Base-by-base conservation (phyloP, 2,797 vertebrate genomes). In the Lophotriccus pileatus region DNA sequence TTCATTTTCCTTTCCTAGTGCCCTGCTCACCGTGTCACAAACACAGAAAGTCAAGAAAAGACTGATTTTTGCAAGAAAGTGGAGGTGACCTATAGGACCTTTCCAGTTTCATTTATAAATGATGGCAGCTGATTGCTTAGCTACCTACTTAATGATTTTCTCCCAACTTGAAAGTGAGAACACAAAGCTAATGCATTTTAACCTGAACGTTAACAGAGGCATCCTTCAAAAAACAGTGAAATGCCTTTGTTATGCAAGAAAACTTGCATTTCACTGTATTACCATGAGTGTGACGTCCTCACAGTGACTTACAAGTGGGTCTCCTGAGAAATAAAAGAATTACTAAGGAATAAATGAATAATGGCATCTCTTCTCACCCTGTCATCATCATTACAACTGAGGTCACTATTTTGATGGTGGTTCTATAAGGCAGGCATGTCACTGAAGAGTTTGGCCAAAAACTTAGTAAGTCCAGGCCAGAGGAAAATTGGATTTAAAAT, bases 41-140 rank as follows among this genome's bases (percentile, higher is more conserved):
- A 39, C 12, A 49, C 7, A 52, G 49, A 69, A 79, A 46, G 8
- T 7, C 28, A 80, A 63, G 21, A 25, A 50, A 60, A 78, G 12
- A 4, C 1, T 1, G 1, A 3, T 64, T 82, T 90, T 90, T 32
- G 4, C 20, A 49, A 37, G 34, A 43, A 73, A 22, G 3, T 47
- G 12, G 9, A 52, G 12, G 7, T 14, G 4, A 4, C 9, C 14
- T 1, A 0, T 67, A 16, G 13, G 37, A 11, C 32, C 11, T 6
- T 32, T 81, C 27, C 18, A 28, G 11, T 41, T 47, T 47, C 1
- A 22, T 39, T 70, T 39, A 8, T 19, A 63, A 89, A 68, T 4
- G 5, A 15, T 22, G 30, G 36, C 44, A 84, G 23, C 16, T 3
- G 4, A 23, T 27, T 32, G 15, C 44, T 66, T 10, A 4, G 21